Base-by-base conservation (phyloP, 2,797 vertebrate genomes). In the Lepus oiostolus region DNA sequence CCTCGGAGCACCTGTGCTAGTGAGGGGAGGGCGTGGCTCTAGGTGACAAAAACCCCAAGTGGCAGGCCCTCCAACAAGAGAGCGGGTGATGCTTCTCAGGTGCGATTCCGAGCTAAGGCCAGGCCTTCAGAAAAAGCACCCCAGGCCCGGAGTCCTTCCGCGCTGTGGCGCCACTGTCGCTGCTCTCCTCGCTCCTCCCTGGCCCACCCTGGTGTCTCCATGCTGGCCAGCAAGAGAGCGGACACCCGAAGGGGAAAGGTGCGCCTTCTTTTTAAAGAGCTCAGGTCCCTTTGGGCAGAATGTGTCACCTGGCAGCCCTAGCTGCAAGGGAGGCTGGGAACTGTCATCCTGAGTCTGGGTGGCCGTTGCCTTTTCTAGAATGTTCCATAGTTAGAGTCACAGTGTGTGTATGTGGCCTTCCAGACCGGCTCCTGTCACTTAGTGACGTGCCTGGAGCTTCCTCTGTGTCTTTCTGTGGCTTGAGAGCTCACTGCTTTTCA, bases 141-240 rank as follows among this genome's bases (percentile, higher is more conserved):
- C 26, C 54, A 32, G 30, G 2, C 26, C 4, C 6, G 26, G 10
- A 1, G 65, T 85, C 63, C 47, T 68, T 71, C 63, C 12, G 8
- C 22, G 42, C 50, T n/a, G 8, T 7, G 28, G 28, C 67, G 32
- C 42, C 54, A 12, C 42, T 5, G 1, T 74, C 1, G 0, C 52
- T 95, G 5, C 1, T 58, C 70, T 50, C 0, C 0, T 0, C 24
- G 22, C 60, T 47, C 47, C 63, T 17, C 0, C 0, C 13, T n/a
- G 50, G 28, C 72, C 71, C 13, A 0, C 0, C 22, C 14, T 30
- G 11, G 7, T 26, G 26, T 84, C 65, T 75, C 85, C 28, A 4
- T 26, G 30, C 52, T 12, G 63, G 50, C 84, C 5, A 14, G 24
- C 30, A 42, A n/a, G 24, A 72, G 52, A 76, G 17, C 68, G 17